Conservation (phyloP, 2,888 invertebrate species). For the Clistopyga incitator region DNA sequence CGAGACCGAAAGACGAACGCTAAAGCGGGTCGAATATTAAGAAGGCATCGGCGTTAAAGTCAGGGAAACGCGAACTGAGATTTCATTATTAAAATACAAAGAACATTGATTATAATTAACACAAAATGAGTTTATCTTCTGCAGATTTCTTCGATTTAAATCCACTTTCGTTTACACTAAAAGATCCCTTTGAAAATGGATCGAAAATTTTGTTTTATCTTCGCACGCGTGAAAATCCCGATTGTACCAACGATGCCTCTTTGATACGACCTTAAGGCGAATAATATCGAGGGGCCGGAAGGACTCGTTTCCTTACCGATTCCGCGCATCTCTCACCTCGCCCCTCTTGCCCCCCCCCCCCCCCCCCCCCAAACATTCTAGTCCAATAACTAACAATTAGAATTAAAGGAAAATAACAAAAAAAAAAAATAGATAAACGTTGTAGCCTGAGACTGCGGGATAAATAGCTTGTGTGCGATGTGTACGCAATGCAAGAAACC, state of each 20-base stretch:
- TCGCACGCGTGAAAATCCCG: too few relatives aligned
- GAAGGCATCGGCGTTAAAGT: too few relatives aligned
- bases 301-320: slow-evolving; percentile 18
- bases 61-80: too few relatives aligned
- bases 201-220: too few relatives aligned
- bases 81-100: too few relatives aligned
- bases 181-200: too few relatives aligned
- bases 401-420: slow-evolving; percentile 33
- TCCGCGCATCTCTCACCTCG: slow-evolving; percentile 39
- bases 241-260: too few relatives aligned
- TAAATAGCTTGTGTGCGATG: slow-evolving; percentile 44
- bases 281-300: slow-evolving; percentile 17
- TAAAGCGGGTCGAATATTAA: slow-evolving; percentile 33
- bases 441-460: slow-evolving; percentile 62
- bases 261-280: not conserved
- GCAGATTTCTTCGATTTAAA: too few relatives aligned
- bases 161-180: too few relatives aligned
- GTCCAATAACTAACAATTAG: slow-evolving; percentile 69
- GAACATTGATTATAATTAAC: too few relatives aligned
- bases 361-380: slow-evolving; percentile 71
- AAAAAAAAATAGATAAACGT: slow-evolving; percentile 5
- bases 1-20: slow-evolving; percentile 28
- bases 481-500: not conserved
- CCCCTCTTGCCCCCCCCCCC: slow-evolving; percentile 66
- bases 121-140: too few relatives aligned